Base-by-base conservation (phyloP, 1,140 invertebrate genomes). In the Littorina saxatilis region DNA sequence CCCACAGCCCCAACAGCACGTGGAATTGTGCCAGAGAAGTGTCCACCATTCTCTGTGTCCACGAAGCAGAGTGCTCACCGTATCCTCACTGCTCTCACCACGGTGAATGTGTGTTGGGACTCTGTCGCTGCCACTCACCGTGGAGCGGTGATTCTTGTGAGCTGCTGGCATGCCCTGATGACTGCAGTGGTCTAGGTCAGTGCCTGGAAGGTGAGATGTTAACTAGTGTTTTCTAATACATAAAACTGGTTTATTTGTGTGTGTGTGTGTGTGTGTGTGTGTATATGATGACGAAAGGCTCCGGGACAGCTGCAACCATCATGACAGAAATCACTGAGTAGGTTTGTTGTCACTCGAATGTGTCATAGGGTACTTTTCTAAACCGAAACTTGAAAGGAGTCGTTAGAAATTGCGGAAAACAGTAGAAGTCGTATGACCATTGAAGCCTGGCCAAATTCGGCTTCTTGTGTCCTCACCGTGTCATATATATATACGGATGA, bases 21-120 rank as follows among this genome's bases (percentile, higher is more conserved):
- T 91, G 90, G 80, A 85, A 86, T 27, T 92, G 92, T 88, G 87
- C 84, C 0, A 86, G 92, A 55, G 82, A 89, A 78, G 91, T 93
- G 17, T 88, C 90, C n/a, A 92, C 92, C 29, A 87, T 93, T 75
- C 63, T 93, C 9, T 93, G 92, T 88, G 90, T 91, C 29, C 91
- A 92, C 82, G 83, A 88, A 20, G 88, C 88, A 15, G 76, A 84
- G 13, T 93, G 92, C 86, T 43, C 83, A 23, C 86, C 88, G 5
- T 11, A 76, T 1, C 20, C 55, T 13, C 85, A 90, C 78, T 92
- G 91, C 82, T 87, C 84, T 58, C 82, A 82, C 50, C 87, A 90
- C 80, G 92, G 91, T 9, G 75, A 76, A 2, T 93, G 92, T 87
- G 72, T 83, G 20, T 70, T 76, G 15, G 92, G 91, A 17, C 68